A percentile compares a stretch with the other conserved stretches of the same genome.
Conservation (phyloP, 2,113 vertebrate species). For the Apteryx owenii region DNA sequence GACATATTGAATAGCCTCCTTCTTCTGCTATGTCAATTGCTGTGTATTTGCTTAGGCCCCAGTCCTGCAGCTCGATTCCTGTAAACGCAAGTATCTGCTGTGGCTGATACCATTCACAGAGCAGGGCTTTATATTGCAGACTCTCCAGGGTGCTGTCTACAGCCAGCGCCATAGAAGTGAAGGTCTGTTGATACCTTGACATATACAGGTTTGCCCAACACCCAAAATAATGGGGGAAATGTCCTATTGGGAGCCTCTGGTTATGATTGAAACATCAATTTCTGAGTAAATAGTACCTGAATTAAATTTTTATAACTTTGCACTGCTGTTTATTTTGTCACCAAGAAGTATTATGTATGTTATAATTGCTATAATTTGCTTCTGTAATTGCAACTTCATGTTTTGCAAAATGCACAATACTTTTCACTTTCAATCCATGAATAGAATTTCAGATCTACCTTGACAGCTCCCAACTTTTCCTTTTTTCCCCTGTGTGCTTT, state of each 20-base stretch:
- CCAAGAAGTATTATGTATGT: neutral
- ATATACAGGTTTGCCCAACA: neutral
- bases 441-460: constrained; percentile 6
- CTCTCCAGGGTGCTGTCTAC: neutral
- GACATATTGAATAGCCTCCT: neutral
- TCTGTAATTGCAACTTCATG: constrained; percentile 15
- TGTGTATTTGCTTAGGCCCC: neutral
- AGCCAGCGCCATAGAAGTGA: neutral
- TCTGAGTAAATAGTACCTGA: neutral
- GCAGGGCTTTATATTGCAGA: neutral
- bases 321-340: constrained; percentile 1
- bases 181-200: neutral
- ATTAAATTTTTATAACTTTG: neutral
- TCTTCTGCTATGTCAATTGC: neutral
- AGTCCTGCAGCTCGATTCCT: neutral
- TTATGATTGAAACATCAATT: neutral
- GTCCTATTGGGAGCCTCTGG: neutral
- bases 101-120: neutral
- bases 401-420: constrained; percentile 15
- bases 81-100: neutral
- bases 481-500: constrained; percentile 26
- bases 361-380: neutral
- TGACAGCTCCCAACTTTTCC: constrained; percentile 43
- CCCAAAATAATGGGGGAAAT: neutral
- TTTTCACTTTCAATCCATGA: constrained; percentile 33